Conservation (phyloP, 2,113 vertebrate species). For the Stercorarius parasiticus region DNA sequence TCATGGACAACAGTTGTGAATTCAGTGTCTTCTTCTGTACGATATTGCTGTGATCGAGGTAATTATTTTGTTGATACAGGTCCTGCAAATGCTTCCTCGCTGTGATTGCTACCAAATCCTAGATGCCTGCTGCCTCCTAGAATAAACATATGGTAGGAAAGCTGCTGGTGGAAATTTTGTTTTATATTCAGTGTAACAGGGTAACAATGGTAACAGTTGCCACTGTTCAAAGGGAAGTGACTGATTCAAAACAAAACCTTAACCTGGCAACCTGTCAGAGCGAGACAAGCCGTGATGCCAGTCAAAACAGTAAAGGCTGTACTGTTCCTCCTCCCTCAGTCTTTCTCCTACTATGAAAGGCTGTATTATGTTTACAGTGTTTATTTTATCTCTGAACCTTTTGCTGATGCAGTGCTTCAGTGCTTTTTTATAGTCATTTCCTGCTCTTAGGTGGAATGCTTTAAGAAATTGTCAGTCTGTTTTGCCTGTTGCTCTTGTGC, state of each 20-base stretch:
- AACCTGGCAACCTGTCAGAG: constrained; percentile 64
- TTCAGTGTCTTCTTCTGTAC: neutral
- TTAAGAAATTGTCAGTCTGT: constrained; percentile 6
- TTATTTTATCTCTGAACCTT: constrained; percentile 60
- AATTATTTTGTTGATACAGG: constrained; percentile 52
- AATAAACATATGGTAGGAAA: constrained; percentile 66
- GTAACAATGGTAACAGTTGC: constrained; percentile 69
- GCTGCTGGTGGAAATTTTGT: constrained; percentile 63
- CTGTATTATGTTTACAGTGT: constrained; percentile 66
- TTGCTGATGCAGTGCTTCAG: constrained; percentile 36
- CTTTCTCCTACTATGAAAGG: constrained; percentile 64
- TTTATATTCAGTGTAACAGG: constrained; percentile 65
- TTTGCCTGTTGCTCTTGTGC: neutral
- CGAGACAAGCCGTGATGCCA: constrained; percentile 46
- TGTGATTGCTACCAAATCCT: constrained; percentile 49
- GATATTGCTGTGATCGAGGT: neutral
- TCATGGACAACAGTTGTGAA: neutral
- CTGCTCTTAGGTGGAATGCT: constrained; percentile 33
- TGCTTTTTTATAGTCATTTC: constrained; percentile 3
- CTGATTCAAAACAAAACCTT: constrained; percentile 65
- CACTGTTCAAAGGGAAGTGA: constrained; percentile 60
- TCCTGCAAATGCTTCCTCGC: constrained; percentile 40
- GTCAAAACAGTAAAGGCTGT: constrained; percentile 69
- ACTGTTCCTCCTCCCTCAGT: constrained; percentile 58
- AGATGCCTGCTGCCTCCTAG: constrained; percentile 55